These are phyloP conservation scores for Notolabrus celidotus DNA, from an alignment of 2,797 vertebrate genomes.

Conservation along the genomic window DNA sequence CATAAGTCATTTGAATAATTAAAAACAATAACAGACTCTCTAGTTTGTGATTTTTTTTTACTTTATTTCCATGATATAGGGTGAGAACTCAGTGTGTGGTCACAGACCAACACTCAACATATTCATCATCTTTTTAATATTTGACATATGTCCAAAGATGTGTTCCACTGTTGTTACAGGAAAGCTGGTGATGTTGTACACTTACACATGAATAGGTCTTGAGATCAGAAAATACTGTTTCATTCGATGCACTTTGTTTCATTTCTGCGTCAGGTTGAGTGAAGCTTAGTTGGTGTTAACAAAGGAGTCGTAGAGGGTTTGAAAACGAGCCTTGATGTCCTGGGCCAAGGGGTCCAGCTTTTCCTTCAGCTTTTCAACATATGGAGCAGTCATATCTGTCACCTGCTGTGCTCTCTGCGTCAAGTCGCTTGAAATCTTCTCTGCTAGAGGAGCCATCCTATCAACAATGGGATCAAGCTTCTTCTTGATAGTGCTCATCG, in stretches of 20 bases:
- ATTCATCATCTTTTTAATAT: too few relatives aligned
- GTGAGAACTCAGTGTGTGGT: too few relatives aligned
- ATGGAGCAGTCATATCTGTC: conserved; percentile 78
- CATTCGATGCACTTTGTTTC: conserved; percentile 16
- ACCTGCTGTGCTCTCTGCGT: conserved; percentile 73
- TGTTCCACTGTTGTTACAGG: too few relatives aligned
- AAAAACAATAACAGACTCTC: too few relatives aligned
- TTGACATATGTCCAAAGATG: too few relatives aligned
- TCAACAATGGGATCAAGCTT: conserved; percentile 79
- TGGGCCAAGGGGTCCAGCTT: conserved; percentile 79
- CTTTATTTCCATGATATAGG: too few relatives aligned
- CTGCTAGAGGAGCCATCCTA: conserved; percentile 70
- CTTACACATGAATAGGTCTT: too few relatives aligned
- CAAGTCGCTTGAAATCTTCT: conserved; percentile 73
- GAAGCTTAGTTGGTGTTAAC: conserved; percentile 66
- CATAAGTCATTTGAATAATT: too few relatives aligned
- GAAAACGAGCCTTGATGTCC: conserved; percentile 77
- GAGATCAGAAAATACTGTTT: too few relatives aligned
- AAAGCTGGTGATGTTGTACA: too few relatives aligned
- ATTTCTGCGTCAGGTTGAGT: not conserved
- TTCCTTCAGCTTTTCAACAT: conserved; percentile 79
- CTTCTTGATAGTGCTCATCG: conserved; percentile 61
- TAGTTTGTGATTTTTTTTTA: too few relatives aligned
- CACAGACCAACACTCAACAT: too few relatives aligned
- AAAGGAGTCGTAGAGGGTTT: conserved; percentile 72